These are phyloP conservation scores for Thymelicus lineola DNA, from an alignment of 2,888 invertebrate genomes.

Conservation along the genomic window DNA sequence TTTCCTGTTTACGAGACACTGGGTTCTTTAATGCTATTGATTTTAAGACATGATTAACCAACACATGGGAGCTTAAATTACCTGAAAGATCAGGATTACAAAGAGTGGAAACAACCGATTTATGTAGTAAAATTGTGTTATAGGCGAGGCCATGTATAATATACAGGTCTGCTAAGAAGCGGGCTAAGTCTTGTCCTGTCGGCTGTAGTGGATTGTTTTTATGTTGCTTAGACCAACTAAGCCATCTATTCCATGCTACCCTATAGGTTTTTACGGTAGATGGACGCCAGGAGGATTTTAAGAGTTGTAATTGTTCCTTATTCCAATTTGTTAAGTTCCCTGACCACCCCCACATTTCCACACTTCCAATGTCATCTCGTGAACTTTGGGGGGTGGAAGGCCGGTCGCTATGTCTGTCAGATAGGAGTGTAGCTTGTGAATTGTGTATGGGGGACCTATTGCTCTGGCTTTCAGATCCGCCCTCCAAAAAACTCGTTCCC, in stretches of 20 bases:
- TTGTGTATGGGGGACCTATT: slow-evolving; percentile 31
- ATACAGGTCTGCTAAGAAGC: slow-evolving; percentile 35
- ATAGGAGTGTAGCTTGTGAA: slow-evolving; percentile 26
- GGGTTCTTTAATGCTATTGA: slow-evolving; percentile 35
- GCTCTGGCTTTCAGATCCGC: slow-evolving; percentile 40
- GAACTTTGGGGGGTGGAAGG: slow-evolving; percentile 24
- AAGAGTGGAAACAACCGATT: slow-evolving; percentile 38
- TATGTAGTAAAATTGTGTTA: slow-evolving; percentile 38
- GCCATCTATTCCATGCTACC: slow-evolving; percentile 7
- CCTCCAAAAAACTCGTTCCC: slow-evolving; percentile 42
- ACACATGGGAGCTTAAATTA: slow-evolving; percentile 32
- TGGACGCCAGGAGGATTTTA: no score
- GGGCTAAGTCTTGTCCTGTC: slow-evolving; percentile 17
- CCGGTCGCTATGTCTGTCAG: no score
- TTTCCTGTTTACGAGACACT: slow-evolving; percentile 15
- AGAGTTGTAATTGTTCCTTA: no score
- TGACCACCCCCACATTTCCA: slow-evolving; percentile 47
- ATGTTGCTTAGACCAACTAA: slow-evolving; percentile 21
- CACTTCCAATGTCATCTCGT: slow-evolving; percentile 41
- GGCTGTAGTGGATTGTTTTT: slow-evolving; percentile 2
- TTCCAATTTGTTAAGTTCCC: background rate
- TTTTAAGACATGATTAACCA: slow-evolving; percentile 39
- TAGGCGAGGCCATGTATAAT: slow-evolving; percentile 33
- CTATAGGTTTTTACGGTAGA: no score
- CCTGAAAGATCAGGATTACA: slow-evolving; percentile 32